Conservation (phyloP, 2,888 invertebrate species). For the Epirrita christyi region DNA sequence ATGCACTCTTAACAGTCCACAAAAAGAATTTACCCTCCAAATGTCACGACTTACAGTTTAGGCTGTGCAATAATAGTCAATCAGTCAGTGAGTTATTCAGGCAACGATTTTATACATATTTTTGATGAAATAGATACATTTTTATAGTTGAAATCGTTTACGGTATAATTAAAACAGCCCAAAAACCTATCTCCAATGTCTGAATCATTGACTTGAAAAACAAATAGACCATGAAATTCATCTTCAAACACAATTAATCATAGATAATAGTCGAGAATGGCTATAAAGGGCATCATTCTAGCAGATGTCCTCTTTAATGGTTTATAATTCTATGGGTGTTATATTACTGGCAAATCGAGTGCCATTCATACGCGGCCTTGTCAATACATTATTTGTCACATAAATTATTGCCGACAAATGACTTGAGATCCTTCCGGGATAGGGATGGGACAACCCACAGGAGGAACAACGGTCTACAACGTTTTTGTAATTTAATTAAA, state of each 20-base stretch:
- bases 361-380: constrained; percentile 48
- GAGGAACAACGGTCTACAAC: neutral
- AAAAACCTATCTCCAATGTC: no score
- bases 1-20: no score
- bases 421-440: constrained; percentile 58
- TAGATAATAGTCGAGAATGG: constrained; percentile 27
- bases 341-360: constrained; percentile 64
- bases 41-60: no score
- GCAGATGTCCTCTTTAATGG: constrained; percentile 50
- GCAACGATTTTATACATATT: no score
- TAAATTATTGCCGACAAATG: constrained; percentile 68
- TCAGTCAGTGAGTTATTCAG: no score
- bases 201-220: constrained; percentile 7
- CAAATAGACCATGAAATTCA: constrained; percentile 25
- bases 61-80: no score
- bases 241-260: constrained; percentile 44
- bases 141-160: no score
- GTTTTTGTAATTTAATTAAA: no score
- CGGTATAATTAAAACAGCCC: no score
- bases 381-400: constrained; percentile 80
- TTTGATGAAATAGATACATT: no score
- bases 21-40: no score
- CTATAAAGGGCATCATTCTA: constrained; percentile 14
- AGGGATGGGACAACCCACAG: constrained; percentile 16
- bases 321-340: constrained; percentile 65